Base-by-base conservation (phyloP, 2,797 vertebrate genomes). In the Myiotriccus ornatus region DNA sequence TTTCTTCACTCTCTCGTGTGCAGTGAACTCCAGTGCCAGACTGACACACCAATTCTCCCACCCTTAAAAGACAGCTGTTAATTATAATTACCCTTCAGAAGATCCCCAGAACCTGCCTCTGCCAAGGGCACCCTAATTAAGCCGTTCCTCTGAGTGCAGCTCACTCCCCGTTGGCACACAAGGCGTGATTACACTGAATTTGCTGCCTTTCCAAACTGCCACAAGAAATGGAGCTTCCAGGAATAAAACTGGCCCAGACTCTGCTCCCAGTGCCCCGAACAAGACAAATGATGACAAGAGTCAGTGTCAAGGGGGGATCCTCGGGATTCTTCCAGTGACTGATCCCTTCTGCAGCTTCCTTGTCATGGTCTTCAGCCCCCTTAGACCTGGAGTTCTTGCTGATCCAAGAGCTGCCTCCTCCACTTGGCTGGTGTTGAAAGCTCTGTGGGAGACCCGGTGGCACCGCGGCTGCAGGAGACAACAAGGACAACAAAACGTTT, bases 121-220 rank as follows among this genome's bases (percentile, higher is more conserved):
- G 87, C 94, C 91, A 71, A 76, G 57, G 65, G 87, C 87, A 28
- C 46, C 69, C 63, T 57, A 89, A 87, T 60, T 49, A 92, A 91
- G 79, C 84, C 0, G 0, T 93, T 91, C 49, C 75, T 88, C 67
- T 50, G 50, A 81, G 52, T 1, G 68, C 78, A n/a, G 68, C 63
- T 93, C 85, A 76, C 85, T 91, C 89, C 87, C 87, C 37, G 53
- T 60, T 82, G 94, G 93, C 91, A 86, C 4, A 3, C 9, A 65
- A 28, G 13, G 28, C 24, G 7, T 6, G 53, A 19, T 47, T 27
- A 9, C 24, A 49, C 68, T 81, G 60, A 19, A 43, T 32, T 75
- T 80, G 76, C 63, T 89, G 67, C 59, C 77, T 84, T 57, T 71
- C 78, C 71, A 71, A 83, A 57, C 17, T 77, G 68, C 64, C 64